These are phyloP conservation scores for Typhlomys cinereus DNA, from an alignment of 2,113 vertebrate genomes.

Conservation along the genomic window DNA sequence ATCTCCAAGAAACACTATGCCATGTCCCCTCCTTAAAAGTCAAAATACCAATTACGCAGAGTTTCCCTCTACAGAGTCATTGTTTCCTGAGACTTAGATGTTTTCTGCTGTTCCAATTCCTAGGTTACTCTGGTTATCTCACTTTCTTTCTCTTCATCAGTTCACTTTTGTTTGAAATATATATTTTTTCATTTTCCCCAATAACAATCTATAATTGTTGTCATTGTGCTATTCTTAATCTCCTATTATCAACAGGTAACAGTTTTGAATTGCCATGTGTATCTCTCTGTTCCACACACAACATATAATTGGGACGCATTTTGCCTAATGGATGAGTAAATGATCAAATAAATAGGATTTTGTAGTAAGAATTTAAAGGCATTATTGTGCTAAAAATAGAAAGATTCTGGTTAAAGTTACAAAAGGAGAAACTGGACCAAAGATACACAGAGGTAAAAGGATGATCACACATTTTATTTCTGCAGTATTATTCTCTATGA, in stretches of 20 bases:
- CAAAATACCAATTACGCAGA: neutral
- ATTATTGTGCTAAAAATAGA: neutral
- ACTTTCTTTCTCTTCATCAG: neutral
- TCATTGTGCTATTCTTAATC: neutral
- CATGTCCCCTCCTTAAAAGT: neutral
- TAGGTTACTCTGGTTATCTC: neutral
- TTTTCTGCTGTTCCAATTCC: neutral
- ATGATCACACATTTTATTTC: neutral
- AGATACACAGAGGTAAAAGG: neutral
- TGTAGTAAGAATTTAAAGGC: neutral
- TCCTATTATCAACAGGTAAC: neutral
- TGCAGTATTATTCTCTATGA: neutral
- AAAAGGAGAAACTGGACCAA: neutral
- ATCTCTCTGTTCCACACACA: neutral
- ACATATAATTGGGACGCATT: neutral
- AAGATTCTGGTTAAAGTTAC: neutral
- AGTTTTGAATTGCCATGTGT: neutral
- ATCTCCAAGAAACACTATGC: neutral
- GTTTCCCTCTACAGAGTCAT: neutral
- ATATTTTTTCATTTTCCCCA: neutral
- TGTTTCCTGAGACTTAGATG: neutral
- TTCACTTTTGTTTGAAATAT: neutral
- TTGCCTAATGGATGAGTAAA: neutral
- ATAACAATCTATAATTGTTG: neutral
- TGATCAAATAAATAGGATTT: conserved; percentile 22